Base-by-base conservation (phyloP, 1,140 invertebrate genomes). In the Aphaenogaster floridana region DNA sequence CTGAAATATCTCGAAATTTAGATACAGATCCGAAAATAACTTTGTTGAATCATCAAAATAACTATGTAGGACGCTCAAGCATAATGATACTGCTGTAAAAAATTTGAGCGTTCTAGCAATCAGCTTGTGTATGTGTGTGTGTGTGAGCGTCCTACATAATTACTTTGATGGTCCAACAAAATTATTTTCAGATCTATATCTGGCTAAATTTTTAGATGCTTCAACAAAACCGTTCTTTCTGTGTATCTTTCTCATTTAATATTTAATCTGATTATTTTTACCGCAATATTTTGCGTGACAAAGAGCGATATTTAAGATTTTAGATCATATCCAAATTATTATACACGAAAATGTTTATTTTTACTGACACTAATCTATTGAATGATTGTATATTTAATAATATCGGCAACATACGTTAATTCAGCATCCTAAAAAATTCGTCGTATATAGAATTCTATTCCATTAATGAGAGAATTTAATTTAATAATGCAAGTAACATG, bases 401-500 rank as follows among this genome's bases (percentile, higher is more conserved):
- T 39, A 1, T 48, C 13, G 21, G 13, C 9, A 68, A 68, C 17
- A 17, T 66, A 66, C 9, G 5, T 57, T 21, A 57, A 57, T 68
- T 68, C 39, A 1, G 7, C 6, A 0, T 63, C 1, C 3, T 21
- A 42, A 39, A 66, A 42, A 68, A 45, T 11, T 66, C 6, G 4
- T 63, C 6, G n/a, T 2, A 1, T 11, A 39, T 21, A 68, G 5
- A 45, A 68, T 68, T 68, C 9, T 13, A 4, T 68, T 68, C 4
- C 3, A 42, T 66, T 42, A 68, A 45, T 68, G 11, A 71, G 13
- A 71, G 6, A 71, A 48, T 71, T 48, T 48, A 48, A 28, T 71
- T 61, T 61, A 34, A 15, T 52, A 50, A 6, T 59, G n/a, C 13
- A 52, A 59, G 17, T 69, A 71, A 69, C 9, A 15, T 9, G 15